Evolutionary conservation across 2,888 invertebrate genomes (phyloP), one percentile per base, ranked within the genome.

Genomic region (Hymenopus coronatus): DNA sequence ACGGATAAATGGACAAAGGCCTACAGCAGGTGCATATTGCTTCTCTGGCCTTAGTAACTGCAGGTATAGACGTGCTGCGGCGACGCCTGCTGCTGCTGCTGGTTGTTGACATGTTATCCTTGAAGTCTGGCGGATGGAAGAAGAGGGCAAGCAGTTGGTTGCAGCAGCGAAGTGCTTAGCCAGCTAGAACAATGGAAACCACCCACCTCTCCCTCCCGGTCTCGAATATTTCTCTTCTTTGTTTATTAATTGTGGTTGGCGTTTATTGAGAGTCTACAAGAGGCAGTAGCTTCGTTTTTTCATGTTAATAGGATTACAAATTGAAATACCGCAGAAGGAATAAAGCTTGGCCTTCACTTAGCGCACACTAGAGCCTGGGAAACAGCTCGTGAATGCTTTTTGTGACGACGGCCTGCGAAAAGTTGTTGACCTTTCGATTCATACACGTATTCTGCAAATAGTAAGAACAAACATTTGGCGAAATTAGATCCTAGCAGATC

Each of bases 81-180:
- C 40, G 12, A 6, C 40, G 40, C 12, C 40, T 6, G 8, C 33
- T 3, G 12, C 40, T 9, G 40, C 84, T 84, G 40, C 15, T 84
- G 28, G 85, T 85, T 85, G 85, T 85, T 85, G 70, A 85, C 85
- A 85, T 46, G 85, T 85, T 85, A 70, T 85, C 85, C 85, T 85
- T 85, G 85, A 85, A 54, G 85, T 85, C 70, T 54, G 28, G 85
- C 20, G n/a, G 54, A 70, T 70, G 54, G 54, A 70, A 25, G 54
- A 70, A 25, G 54, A 70, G 54, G 25, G 54, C 25, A 25, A 70
- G 54, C 40, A 40, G 40, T 40, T 40, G 40, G 25, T 25, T 70
- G 54, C 54, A 20, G 54, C 25, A 70, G 54, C 15, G 54, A 15
- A 70, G 20, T 70, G 25, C 54, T 70, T 70, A 25, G 54, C 46